phyloP scores from a whole-genome alignment of 2,888 invertebrate species.

The Epistrophella euchroma region DNA sequence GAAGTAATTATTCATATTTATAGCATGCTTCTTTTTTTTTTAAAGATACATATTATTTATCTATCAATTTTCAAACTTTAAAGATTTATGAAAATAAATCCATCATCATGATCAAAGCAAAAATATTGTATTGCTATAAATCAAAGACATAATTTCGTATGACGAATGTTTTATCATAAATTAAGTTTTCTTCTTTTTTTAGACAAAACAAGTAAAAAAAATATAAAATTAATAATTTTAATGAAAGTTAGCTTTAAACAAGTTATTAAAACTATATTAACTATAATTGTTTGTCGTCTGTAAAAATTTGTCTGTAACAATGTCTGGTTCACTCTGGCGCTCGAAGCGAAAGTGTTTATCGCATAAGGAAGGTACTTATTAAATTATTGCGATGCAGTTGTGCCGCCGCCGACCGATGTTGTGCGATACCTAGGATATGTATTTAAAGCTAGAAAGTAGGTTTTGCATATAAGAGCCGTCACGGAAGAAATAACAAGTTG shows the following conservation, averaged over 20 bases:
- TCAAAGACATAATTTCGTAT: slow-evolving; percentile 12
- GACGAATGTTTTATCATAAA: slow-evolving; percentile 1
- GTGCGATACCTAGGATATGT: slow-evolving; percentile 22
- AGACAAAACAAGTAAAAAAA: neutral
- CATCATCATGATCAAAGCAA: neutral
- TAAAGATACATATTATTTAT: neutral
- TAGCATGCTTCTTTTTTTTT: neutral
- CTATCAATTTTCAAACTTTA: neutral
- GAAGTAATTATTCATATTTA: neutral
- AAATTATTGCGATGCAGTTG: slow-evolving; percentile 41
- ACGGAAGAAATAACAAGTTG: slow-evolving; percentile 46
- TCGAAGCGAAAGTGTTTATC: slow-evolving; percentile 54
- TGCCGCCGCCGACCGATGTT: neutral
- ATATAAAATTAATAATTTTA: neutral
- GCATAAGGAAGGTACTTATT: slow-evolving; percentile 43
- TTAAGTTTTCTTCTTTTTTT: neutral
- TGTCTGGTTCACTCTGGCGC: slow-evolving; percentile 6
- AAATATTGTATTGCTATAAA: neutral
- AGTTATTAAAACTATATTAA: neutral
- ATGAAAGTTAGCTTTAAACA: neutral
- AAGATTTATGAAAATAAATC: neutral
- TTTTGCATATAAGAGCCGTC: slow-evolving; percentile 57
- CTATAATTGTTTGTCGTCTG: neutral
- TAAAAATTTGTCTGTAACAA: neutral
- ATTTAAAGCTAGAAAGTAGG: slow-evolving; percentile 45